Evolutionary conservation across 2,888 invertebrate genomes (phyloP).

Genomic region (Aleiodes alternator): DNA sequence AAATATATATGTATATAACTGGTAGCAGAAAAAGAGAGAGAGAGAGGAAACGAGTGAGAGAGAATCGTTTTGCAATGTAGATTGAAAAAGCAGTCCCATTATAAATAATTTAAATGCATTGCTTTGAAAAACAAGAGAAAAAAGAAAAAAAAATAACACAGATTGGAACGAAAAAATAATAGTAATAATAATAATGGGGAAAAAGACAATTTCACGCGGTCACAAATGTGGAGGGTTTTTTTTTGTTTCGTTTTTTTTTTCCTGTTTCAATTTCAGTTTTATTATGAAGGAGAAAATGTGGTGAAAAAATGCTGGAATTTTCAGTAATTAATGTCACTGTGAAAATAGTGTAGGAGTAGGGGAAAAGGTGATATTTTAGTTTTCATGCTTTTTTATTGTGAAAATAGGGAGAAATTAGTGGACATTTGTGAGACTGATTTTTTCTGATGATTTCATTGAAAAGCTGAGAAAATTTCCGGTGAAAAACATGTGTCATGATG

Average conservation of each 20-base stretch:
- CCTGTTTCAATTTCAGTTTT: conserved; percentile 13
- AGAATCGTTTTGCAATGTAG: conserved; percentile 58
- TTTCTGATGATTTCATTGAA: too few species aligned
- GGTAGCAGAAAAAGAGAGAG: neutral
- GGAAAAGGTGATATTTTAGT: too few species aligned
- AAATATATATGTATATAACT: too few species aligned
- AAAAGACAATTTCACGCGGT: conserved; percentile 25
- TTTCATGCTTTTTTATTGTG: too few species aligned
- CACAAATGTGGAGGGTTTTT: conserved; percentile 14
- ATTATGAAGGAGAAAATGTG: conserved; percentile 26
- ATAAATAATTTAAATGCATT: conserved; percentile 68
- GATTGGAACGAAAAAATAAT: neutral
- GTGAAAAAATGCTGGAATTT: neutral
- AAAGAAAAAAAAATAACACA: conserved; percentile 23
- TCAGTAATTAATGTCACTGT: conserved; percentile 3
- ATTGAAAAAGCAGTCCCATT: conserved; percentile 64
- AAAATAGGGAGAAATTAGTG: too few species aligned
- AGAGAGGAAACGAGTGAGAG: neutral
- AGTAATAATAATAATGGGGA: conserved; percentile 3
- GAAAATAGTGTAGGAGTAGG: too few species aligned
- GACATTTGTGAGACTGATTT: too few species aligned
- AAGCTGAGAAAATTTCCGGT: too few species aligned
- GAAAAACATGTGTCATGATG: too few species aligned
- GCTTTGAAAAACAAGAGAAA: conserved; percentile 55
- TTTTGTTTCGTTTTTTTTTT: neutral